Conservation (phyloP, 1,140 invertebrate genomes). For the Leptopilina boulardi region DNA sequence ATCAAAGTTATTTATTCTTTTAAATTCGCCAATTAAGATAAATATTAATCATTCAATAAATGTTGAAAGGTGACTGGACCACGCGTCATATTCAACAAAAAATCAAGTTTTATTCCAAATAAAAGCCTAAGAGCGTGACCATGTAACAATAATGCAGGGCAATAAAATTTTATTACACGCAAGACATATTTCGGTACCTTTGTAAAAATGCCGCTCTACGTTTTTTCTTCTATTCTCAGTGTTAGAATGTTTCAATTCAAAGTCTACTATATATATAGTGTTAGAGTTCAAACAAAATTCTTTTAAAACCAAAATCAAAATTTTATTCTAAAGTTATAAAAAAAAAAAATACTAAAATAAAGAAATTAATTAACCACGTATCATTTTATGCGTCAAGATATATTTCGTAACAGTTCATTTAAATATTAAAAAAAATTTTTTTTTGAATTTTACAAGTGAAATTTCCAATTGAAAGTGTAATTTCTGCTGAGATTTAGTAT, state of each 20-base stretch:
- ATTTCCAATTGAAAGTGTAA: background rate
- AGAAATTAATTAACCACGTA: background rate
- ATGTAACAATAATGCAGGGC: slow-evolving; percentile 52
- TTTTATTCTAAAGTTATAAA: background rate
- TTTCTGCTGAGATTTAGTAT: background rate
- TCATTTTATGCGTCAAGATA: background rate
- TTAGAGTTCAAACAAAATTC: background rate
- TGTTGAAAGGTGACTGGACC: slow-evolving; percentile 17
- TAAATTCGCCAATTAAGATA: slow-evolving; percentile 26
- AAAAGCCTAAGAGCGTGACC: slow-evolving; percentile 54
- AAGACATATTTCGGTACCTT: slow-evolving; percentile 52
- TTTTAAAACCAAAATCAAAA: background rate
- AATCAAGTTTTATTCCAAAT: slow-evolving; percentile 53
- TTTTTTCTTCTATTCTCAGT: background rate
- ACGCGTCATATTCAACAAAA: slow-evolving; percentile 33
- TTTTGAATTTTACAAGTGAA: background rate
- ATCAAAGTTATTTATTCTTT: slow-evolving; percentile 23
- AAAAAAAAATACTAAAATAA: background rate
- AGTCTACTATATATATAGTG: background rate
- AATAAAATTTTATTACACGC: slow-evolving; percentile 56
- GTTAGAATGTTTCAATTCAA: background rate
- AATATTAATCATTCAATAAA: slow-evolving; percentile 21
- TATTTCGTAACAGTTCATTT: background rate
- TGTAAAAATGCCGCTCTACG: slow-evolving; percentile 47
- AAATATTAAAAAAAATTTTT: background rate